Evolutionary conservation across 2,888 invertebrate genomes (phyloP).

Genomic region (Teinopalpus imperialis): DNA sequence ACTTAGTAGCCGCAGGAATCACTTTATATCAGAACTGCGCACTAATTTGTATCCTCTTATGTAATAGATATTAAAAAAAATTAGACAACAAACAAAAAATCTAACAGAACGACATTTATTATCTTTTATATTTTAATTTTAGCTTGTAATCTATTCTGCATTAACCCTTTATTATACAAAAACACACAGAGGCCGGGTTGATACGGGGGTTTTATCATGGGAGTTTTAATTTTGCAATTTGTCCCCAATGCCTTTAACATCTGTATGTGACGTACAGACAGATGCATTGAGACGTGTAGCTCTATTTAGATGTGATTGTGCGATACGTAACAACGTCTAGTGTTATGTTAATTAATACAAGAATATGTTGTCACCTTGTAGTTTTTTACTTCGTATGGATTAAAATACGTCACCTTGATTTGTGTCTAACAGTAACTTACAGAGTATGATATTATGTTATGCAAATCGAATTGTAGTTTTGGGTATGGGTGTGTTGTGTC

Average conservation of each 20-base stretch:
- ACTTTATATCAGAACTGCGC: too few species aligned
- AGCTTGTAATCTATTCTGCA: not conserved
- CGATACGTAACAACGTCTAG: constrained; percentile 42
- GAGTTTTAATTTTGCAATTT: constrained; percentile 78
- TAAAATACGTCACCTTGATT: too few species aligned
- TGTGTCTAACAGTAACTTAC: too few species aligned
- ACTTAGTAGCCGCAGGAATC: too few species aligned
- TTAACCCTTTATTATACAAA: too few species aligned
- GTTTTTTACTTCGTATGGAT: not conserved
- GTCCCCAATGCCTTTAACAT: constrained; percentile 46
- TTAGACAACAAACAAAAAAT: too few species aligned
- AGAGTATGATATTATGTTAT: too few species aligned
- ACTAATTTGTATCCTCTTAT: too few species aligned
- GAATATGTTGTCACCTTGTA: constrained; percentile 6
- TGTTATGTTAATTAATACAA: constrained; percentile 25
- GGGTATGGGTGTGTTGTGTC: too few species aligned
- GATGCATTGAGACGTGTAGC: constrained; percentile 48
- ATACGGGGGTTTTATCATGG: constrained; percentile 3
- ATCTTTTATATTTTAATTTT: constrained; percentile 7
- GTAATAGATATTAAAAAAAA: too few species aligned
- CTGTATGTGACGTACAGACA: constrained; percentile 44
- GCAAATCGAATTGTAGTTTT: too few species aligned
- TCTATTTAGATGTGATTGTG: constrained; percentile 54
- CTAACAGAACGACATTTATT: too few species aligned
- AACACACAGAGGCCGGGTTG: not conserved